Base-by-base conservation (phyloP, 1,140 invertebrate genomes). In the Cryptotermes secundus region DNA sequence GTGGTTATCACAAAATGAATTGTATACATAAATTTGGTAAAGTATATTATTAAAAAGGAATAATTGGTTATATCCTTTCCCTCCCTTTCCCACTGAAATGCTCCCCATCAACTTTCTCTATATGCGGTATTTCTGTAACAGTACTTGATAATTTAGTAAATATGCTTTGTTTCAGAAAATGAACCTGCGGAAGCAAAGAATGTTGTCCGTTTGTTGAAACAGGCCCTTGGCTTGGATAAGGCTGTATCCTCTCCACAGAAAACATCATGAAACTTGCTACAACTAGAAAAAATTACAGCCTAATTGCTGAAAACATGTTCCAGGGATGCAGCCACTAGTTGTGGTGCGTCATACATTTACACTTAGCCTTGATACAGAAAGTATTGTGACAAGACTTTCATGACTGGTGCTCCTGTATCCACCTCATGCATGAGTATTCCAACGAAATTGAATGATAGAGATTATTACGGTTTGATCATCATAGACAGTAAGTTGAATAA, bases 111-210 rank as follows among this genome's bases (percentile, higher is more conserved):
- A 49, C 14, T 49, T 49, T 49, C 45, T 49, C 4, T 38, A 38
- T 4, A 49, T 3, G 16, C 1, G 19, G 16, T 49, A 49, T 49
- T 49, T 19, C 19, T 53, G 3, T 45, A 45, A 35, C 36, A 82
- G 31, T 26, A 26, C 26, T 26, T 42, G 38, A 19, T 1, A 45
- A n/a, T 45, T 16, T 82, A 49, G 16, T 49, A 49, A 42, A 19
- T 49, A 22, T 19, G 1, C 12, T 49, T 82, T 26, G 16, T 82
- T 81, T 34, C 82, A 83, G 83, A 83, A 34, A 34, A 59, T 22
- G 49, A 83, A 42, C 31, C 59, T 72, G 83, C 83, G 26, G 83
- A 83, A 83, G 49, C 83, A 35, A 83, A 83, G 34, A 83, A 72
- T n/a, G 83, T 83, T 59, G 38, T 83, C 14, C 38, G 83, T 9